Conservation (phyloP, 2,113 vertebrate genomes). For the Xiphias gladius region DNA sequence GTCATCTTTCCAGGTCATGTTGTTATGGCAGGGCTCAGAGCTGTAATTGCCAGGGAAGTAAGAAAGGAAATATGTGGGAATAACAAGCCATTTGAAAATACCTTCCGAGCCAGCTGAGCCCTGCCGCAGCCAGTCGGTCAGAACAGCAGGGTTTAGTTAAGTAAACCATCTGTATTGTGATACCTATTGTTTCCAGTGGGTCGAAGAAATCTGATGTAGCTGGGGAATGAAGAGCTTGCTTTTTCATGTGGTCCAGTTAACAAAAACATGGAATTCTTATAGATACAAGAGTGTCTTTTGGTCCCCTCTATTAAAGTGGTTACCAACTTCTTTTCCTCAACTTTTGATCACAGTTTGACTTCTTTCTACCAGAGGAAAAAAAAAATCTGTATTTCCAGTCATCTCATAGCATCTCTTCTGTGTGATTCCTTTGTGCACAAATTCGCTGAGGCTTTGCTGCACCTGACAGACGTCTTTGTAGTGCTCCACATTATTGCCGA, state of each 20-base stretch:
- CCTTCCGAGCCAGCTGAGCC: constrained; percentile 70
- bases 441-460: neutral
- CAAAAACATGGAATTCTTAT: constrained; percentile 52
- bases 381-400: neutral
- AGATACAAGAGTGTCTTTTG: constrained; percentile 30
- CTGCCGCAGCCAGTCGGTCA: constrained; percentile 64
- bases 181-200: constrained; percentile 71
- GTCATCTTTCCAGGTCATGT: constrained; percentile 82
- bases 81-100: constrained; percentile 76
- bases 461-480: constrained; percentile 14
- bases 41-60: constrained; percentile 79
- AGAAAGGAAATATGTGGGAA: constrained; percentile 80
- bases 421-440: neutral
- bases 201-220: constrained; percentile 64
- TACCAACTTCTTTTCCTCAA: neutral
- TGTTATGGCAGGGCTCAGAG: constrained; percentile 73
- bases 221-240: constrained; percentile 50
- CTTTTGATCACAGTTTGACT: constrained; percentile 21
- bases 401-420: neutral
- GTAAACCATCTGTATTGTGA: constrained; percentile 69
- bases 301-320: neutral
- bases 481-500: neutral
- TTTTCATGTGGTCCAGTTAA: constrained; percentile 59
- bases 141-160: constrained; percentile 79
- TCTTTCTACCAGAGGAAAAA: neutral